Evolutionary conservation across 1,140 invertebrate genomes (phyloP), one percentile per base, ranked within the genome.

Genomic region (Temnothorax curvispinosus): DNA sequence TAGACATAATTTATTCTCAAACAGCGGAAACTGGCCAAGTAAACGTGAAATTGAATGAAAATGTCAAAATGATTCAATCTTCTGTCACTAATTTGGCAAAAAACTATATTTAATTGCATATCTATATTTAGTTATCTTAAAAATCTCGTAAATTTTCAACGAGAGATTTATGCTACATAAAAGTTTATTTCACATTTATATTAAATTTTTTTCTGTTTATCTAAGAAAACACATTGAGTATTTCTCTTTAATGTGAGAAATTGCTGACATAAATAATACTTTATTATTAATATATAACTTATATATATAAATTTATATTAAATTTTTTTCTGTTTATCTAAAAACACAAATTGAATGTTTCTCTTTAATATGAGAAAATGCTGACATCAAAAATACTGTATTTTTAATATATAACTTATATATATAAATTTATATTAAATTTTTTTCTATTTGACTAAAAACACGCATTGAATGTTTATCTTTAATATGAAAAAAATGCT

Each of bases 1-100:
- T 47, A 2, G 78, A 15, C 21, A 72, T 58, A 56, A 81, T 69
- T 80, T n/a, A 52, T 15, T 80, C n/a, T n/a, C 80, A 60, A 74
- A 60, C 38, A 1, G 50, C 52, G 67, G 65, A 71, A 50, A 41
- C 4, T 60, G 38, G 77, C n/a, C 47, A 75, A 75, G 27, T 60
- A 27, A n/a, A 58, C 6, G 21, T 74, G 18, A 82, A 82, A 75
- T 74, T 60, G n/a, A 62, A 50, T 21, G 18, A 13, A n/a, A 47
- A 58, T 50, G 18, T 32, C 7, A 38, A 58, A 81, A 69, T 44
- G 8, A 77, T 50, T 78, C 9, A 5, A 77, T 77, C 21, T 41
- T n/a, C 11, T 15, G 18, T 35, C n/a, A 13, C 35, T 27, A 38
- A 41, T 38, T 15, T 52, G 32, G 35, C 3, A 7, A 21, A 65